A percentile compares a stretch with the other conserved stretches of the same genome.
Conservation (phyloP, 1,140 invertebrate species). For the Neodiprion pinetum region DNA sequence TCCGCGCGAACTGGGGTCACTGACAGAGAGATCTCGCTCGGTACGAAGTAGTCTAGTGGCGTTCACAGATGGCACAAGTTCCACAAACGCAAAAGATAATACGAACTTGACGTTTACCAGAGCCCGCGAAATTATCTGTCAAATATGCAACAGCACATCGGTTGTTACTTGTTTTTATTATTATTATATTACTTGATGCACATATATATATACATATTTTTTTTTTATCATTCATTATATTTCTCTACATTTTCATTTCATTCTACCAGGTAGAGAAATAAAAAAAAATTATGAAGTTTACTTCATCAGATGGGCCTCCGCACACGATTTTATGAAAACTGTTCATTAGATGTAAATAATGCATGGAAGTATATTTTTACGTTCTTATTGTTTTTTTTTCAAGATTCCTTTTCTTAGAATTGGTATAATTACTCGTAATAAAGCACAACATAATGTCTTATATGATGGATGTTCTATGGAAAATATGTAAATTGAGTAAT, state of each 20-base stretch:
- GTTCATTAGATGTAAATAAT: not conserved
- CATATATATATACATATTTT: not conserved
- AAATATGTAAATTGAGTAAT: no score
- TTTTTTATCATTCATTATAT: not conserved
- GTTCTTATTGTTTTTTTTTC: not conserved
- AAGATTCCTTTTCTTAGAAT: not conserved
- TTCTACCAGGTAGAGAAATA: no score
- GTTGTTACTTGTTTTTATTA: not conserved
- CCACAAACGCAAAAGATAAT: constrained; percentile 38
- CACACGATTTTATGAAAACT: no score
- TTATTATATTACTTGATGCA: not conserved
- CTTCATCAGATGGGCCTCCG: no score
- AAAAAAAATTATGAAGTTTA: no score
- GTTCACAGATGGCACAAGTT: constrained; percentile 49
- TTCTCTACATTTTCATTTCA: no score
- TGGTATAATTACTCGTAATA: not conserved
- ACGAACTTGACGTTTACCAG: constrained; percentile 28
- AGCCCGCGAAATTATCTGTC: constrained; percentile 8
- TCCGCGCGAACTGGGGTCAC: not conserved
- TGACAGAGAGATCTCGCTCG: not conserved
- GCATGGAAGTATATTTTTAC: not conserved
- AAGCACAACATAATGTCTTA: no score
- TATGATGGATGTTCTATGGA: no score
- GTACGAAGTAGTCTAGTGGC: constrained; percentile 10
- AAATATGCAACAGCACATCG: not conserved